These are phyloP conservation scores for Bombyx huttoni DNA, from an alignment of 2,888 invertebrate species.

Conservation along the genomic window DNA sequence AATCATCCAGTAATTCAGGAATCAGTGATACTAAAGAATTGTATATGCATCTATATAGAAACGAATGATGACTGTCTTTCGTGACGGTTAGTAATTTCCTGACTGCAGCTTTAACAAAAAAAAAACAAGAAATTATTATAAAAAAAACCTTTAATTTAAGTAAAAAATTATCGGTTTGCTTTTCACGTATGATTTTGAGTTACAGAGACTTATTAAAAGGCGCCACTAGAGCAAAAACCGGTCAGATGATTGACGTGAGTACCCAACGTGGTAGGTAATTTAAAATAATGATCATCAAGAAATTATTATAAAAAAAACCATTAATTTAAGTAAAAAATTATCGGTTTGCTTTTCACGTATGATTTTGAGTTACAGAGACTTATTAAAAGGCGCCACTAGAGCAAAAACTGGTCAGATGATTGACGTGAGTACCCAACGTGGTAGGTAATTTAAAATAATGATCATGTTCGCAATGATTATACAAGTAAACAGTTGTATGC, in stretches of 20 bases:
- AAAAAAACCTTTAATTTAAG: neutral
- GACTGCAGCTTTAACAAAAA: too few species aligned
- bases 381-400: constrained; percentile 33
- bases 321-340: neutral
- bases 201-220: constrained; percentile 23
- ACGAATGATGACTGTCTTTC: too few species aligned
- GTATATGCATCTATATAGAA: too few species aligned
- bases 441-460: constrained; percentile 30
- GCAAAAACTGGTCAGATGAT: constrained; percentile 28
- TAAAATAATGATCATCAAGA: constrained; percentile 24
- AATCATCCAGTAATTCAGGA: too few species aligned
- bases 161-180: neutral
- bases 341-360: constrained; percentile 5
- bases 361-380: constrained; percentile 8
- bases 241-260: constrained; percentile 29
- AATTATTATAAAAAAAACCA: neutral
- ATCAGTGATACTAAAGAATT: too few species aligned
- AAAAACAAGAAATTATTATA: neutral
- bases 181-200: constrained; percentile 10
- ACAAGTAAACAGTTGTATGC: constrained; percentile 21
- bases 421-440: constrained; percentile 22
- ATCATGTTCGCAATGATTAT: constrained; percentile 13
- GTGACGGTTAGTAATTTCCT: too few species aligned
- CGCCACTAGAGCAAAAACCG: constrained; percentile 31
- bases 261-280: constrained; percentile 20